phyloP scores from a whole-genome alignment of 2,113 vertebrate genomes.

The Eretmochelys imbricata region DNA sequence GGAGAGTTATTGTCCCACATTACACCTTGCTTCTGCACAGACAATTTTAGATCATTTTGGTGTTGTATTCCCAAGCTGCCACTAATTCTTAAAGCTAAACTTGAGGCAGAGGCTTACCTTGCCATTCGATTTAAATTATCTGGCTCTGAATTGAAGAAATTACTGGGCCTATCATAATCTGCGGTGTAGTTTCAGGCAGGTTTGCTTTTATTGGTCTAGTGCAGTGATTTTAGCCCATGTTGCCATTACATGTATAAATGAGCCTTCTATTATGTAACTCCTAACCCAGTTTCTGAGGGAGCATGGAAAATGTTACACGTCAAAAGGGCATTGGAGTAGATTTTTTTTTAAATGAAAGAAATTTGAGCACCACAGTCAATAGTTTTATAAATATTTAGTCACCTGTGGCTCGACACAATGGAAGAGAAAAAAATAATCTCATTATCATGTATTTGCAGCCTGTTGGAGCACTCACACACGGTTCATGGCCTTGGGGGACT shows the following conservation, averaged over 20 bases:
- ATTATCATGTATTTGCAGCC: background rate
- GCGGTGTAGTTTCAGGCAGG: background rate
- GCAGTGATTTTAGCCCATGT: background rate
- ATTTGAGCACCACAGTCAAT: accelerated
- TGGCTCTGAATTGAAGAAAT: background rate
- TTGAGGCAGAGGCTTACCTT: background rate
- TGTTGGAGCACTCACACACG: background rate
- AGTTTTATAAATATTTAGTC: background rate
- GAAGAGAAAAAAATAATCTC: background rate
- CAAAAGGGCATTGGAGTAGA: background rate
- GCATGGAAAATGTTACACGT: background rate
- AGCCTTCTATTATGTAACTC: background rate
- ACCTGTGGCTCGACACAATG: background rate
- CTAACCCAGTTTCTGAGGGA: background rate
- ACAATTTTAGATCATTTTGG: background rate
- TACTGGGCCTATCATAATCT: background rate
- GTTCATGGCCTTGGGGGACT: accelerated
- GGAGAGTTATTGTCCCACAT: background rate
- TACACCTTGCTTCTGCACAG: background rate
- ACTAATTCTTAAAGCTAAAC: background rate
- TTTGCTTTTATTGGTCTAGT: background rate
- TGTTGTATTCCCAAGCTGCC: background rate
- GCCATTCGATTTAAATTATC: background rate
- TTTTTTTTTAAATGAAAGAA: background rate
- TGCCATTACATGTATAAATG: background rate